Conservation (phyloP, 2,888 invertebrate species). For the Drosophila affinis region DNA sequence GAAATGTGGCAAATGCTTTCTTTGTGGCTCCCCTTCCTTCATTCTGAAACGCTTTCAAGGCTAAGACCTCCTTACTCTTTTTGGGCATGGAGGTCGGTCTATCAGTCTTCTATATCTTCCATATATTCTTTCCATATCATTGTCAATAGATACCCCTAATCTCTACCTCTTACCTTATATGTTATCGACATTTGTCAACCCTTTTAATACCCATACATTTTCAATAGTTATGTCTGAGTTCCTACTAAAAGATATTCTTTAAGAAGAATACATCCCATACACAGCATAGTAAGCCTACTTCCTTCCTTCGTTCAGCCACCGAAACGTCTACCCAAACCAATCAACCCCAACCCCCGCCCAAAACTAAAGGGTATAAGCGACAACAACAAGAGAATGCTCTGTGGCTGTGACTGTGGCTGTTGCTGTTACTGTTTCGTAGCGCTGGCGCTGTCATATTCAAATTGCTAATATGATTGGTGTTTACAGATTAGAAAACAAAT, state of each 20-base stretch:
- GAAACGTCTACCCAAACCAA: not conserved
- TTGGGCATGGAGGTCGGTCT: too few species aligned
- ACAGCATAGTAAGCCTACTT: not conserved
- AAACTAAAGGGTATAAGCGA: not conserved
- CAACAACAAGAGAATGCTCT: slow-evolving; percentile 5
- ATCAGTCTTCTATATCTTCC: not conserved
- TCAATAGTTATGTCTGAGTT: not conserved
- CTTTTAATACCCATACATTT: not conserved
- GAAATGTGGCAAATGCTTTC: too few species aligned
- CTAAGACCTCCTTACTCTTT: too few species aligned
- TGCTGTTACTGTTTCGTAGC: slow-evolving; percentile 71
- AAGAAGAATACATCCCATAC: not conserved
- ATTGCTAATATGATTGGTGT: slow-evolving; percentile 83
- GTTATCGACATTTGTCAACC: not conserved
- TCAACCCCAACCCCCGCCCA: not conserved
- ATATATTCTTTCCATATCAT: not conserved
- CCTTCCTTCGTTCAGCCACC: not conserved
- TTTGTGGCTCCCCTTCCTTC: too few species aligned
- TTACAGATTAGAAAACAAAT: slow-evolving; percentile 83
- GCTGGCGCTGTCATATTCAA: slow-evolving; percentile 80
- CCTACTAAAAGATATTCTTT: too few species aligned
- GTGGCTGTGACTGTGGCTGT: too few species aligned
- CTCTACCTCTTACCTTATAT: too few species aligned
- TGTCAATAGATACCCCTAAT: too few species aligned
- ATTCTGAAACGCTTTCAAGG: too few species aligned